Conservation (phyloP, 2,888 invertebrate species). For the Pandemis cinnamomeana region DNA sequence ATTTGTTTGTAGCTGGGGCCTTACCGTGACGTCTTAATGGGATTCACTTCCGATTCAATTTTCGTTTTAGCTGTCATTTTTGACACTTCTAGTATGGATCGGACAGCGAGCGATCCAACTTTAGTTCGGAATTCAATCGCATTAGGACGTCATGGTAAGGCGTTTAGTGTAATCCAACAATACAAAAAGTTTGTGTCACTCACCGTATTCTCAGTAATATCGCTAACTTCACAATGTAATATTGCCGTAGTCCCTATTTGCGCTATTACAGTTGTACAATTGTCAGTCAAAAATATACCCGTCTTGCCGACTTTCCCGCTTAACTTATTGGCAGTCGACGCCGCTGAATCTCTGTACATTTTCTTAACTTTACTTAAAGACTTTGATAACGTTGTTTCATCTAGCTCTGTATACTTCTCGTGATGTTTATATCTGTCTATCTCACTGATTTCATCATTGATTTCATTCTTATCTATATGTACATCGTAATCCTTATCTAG, state of each 20-base stretch:
- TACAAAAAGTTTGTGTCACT: slow-evolving; percentile 53
- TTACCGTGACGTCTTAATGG: too few relatives aligned
- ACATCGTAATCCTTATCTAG: slow-evolving; percentile 68
- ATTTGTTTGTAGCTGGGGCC: too few relatives aligned
- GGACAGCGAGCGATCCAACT: too few relatives aligned
- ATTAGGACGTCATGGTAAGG: too few relatives aligned
- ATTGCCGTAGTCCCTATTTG: slow-evolving; percentile 86
- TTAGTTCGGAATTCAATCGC: too few relatives aligned
- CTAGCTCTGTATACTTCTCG: slow-evolving; percentile 61
- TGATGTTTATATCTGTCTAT: slow-evolving; percentile 65
- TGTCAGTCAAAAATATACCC: slow-evolving; percentile 85
- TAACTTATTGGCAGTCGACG: slow-evolving; percentile 74
- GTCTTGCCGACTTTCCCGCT: slow-evolving; percentile 68
- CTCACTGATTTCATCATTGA: slow-evolving; percentile 64
- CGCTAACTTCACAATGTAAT: slow-evolving; percentile 86
- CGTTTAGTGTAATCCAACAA: too few relatives aligned
- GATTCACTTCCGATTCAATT: too few relatives aligned
- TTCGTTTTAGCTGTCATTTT: too few relatives aligned
- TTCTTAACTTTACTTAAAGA: slow-evolving; percentile 77
- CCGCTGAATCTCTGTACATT: slow-evolving; percentile 80
- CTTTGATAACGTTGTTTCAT: slow-evolving; percentile 66
- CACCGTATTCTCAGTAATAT: slow-evolving; percentile 86
- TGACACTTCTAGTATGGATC: too few relatives aligned
- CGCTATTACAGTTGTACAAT: slow-evolving; percentile 86
- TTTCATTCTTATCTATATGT: slow-evolving; percentile 70